Evolutionary conservation across 2,797 vertebrate genomes (phyloP).

Genomic region (Halcyon leucocephala): DNA sequence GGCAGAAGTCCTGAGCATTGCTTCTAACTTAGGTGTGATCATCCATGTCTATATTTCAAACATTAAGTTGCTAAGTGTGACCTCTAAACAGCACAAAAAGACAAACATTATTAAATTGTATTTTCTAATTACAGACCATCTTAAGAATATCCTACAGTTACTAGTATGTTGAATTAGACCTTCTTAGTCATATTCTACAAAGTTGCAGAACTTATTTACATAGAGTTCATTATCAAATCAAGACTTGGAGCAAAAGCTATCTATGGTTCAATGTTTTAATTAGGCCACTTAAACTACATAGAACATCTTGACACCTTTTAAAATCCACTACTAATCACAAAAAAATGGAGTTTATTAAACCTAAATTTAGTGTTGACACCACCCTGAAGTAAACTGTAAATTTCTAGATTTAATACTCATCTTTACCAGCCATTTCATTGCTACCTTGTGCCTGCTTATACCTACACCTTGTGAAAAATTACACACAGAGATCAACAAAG

Average conservation of each 20-base stretch:
- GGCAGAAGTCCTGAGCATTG: background rate
- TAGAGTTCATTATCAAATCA: background rate
- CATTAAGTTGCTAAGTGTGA: background rate
- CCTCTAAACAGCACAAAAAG: background rate
- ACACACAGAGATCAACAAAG: fast-evolving
- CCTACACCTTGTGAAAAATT: background rate
- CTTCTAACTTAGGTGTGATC: background rate
- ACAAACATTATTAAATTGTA: background rate
- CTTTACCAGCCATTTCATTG: background rate
- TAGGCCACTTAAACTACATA: background rate
- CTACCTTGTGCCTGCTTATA: background rate
- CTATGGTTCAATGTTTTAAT: fast-evolving
- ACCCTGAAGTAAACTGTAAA: fast-evolving
- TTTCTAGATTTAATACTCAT: too few relatives aligned
- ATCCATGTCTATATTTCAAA: background rate
- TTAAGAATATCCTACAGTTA: background rate
- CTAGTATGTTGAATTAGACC: background rate
- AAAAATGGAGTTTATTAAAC: background rate
- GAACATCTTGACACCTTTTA: background rate
- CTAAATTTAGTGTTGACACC: background rate
- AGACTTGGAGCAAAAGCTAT: background rate
- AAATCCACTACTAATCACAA: background rate
- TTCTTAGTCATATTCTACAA: background rate
- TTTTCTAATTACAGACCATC: background rate
- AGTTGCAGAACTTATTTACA: fast-evolving